Evolutionary conservation across 2,888 invertebrate genomes (phyloP).

Genomic region (Cheilosia pagana): DNA sequence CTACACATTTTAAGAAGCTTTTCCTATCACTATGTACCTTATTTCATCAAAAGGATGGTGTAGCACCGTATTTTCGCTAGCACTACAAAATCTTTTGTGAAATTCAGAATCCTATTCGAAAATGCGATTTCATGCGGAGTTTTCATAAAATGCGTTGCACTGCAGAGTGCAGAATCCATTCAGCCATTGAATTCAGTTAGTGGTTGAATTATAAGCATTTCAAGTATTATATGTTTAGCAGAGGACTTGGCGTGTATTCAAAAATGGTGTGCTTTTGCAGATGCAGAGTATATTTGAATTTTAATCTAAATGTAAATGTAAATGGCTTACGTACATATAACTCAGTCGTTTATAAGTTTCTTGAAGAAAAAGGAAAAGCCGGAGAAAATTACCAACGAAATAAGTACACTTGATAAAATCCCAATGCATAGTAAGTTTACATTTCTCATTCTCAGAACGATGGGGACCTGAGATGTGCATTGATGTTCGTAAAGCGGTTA

Average conservation of each 20-base stretch:
- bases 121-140: constrained; percentile 53
- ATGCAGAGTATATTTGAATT: constrained; percentile 35
- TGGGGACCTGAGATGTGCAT: background rate
- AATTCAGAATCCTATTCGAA: constrained; percentile 40
- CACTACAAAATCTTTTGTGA: constrained; percentile 22
- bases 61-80: no score
- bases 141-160: constrained; percentile 48
- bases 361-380: background rate
- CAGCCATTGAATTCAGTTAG: constrained; percentile 58
- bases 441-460: constrained; percentile 1
- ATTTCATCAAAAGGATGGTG: no score
- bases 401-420: constrained; percentile 7
- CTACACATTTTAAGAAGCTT: no score
- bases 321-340: constrained; percentile 14
- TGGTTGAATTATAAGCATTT: constrained; percentile 54
- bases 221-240: constrained; percentile 37
- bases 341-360: background rate
- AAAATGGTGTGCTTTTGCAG: constrained; percentile 42
- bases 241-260: constrained; percentile 10
- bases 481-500: background rate
- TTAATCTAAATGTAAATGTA: constrained; percentile 67
- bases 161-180: constrained; percentile 45
- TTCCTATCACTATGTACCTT: no score
- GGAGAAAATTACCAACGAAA: background rate
- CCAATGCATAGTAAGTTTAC: background rate